Percentiles rank a stretch among this genome's conserved stretches.
Evolutionary conservation across 2,113 vertebrate species (phyloP).

Genomic region (Jacana jacana): DNA sequence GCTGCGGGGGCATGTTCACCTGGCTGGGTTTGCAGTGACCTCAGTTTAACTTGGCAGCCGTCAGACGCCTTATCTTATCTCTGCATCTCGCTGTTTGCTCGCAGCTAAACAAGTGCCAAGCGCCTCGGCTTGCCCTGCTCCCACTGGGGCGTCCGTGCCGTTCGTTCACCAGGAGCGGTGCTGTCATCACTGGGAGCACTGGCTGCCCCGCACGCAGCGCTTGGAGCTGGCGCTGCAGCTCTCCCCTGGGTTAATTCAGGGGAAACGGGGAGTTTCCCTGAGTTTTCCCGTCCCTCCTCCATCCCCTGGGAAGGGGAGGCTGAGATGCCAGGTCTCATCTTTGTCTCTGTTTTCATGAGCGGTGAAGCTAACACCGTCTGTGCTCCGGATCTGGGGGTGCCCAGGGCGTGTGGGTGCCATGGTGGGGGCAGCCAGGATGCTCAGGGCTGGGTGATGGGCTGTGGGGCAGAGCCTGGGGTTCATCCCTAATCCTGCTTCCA

Average conservation of each 20-base stretch:
- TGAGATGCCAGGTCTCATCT: neutral
- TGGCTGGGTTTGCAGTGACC: neutral
- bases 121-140: neutral
- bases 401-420: rapidly evolving
- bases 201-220: rapidly evolving
- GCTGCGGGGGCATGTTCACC: neutral
- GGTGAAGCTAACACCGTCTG: neutral
- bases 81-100: neutral
- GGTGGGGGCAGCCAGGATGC: neutral
- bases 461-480: neutral
- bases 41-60: constrained; percentile 29
- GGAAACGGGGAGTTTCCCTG: too few species aligned
- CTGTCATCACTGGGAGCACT: rapidly evolving
- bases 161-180: too few species aligned
- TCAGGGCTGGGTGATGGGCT: neutral
- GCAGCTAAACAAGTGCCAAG: neutral
- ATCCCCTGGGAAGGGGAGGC: neutral
- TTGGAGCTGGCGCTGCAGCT: neutral
- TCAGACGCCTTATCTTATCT: constrained; percentile 22
- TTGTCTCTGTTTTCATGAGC: neutral
- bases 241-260: neutral
- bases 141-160: too few species aligned
- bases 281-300: neutral
- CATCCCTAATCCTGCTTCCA: rapidly evolving
- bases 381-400: neutral